A percentile compares a stretch with the other conserved stretches of the same genome.
Evolutionary conservation across 1,140 invertebrate species (phyloP).

Genomic region (Muscidifurax raptorellus): DNA sequence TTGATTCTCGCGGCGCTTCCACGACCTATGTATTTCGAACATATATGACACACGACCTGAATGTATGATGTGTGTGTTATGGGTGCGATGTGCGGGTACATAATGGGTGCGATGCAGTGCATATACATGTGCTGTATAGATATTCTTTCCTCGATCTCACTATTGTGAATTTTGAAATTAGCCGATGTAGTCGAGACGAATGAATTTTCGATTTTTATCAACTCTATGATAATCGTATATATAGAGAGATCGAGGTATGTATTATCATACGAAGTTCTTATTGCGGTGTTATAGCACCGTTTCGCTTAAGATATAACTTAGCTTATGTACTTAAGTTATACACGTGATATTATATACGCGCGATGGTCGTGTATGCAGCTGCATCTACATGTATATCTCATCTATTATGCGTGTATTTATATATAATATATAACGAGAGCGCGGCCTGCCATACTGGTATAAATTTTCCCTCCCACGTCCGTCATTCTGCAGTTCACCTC

Average conservation of each 20-base stretch:
- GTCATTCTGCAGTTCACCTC: neutral
- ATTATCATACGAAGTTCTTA: neutral
- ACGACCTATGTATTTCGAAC: neutral
- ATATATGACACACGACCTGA: neutral
- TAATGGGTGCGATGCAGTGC: neutral
- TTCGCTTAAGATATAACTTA: neutral
- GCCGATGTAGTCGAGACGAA: too few relatives aligned
- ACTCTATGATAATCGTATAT: too few relatives aligned
- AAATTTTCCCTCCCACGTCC: slow-evolving; percentile 17
- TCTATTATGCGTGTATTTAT: too few relatives aligned
- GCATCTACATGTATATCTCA: neutral
- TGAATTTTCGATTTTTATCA: too few relatives aligned
- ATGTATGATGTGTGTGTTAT: neutral
- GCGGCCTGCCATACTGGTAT: neutral
- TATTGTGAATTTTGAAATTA: too few relatives aligned
- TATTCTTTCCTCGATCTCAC: neutral
- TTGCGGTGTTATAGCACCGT: too few relatives aligned
- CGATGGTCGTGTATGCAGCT: too few relatives aligned
- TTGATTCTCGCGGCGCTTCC: neutral
- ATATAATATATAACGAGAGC: slow-evolving; percentile 1
- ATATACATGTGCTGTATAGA: neutral
- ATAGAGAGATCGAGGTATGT: too few relatives aligned
- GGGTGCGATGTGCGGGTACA: neutral
- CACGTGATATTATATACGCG: neutral
- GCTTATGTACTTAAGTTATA: neutral